Evolutionary conservation across 2,113 vertebrate genomes (phyloP), one percentile per base, ranked within the genome.

Genomic region (Lichenostomus cassidix): DNA sequence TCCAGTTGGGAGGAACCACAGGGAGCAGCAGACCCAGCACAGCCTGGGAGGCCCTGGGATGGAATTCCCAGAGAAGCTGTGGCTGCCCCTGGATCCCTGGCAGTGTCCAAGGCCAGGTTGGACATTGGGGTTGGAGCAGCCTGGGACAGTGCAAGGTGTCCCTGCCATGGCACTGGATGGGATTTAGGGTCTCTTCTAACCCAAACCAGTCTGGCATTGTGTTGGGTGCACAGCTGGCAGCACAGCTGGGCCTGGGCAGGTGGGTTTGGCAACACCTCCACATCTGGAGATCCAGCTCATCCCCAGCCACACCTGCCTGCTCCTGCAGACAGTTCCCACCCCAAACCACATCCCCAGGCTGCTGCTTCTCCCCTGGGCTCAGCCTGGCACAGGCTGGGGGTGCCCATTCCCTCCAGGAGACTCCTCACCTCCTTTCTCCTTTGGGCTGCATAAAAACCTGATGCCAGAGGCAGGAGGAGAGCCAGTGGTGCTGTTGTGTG

Each of bases 151-250:
- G 59, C 50, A 0, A 84, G 59, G 41, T 55, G 59, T 47, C 15
- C 41, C 69, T 74, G 41, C 41, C 8, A 6, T 39, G 69, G 59
- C 15, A 22, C 39, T 49, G 71, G 63, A 0, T 49, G 63, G 4
- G 5, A 1, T 37, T 19, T 52, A 3, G 27, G 19, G 2, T 37
- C 27, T 39, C 6, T 69, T 10, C 39, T 11, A 6, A 8, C 3
- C 10, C 74, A 62, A 13, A 9, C 8, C 41, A 24, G 24, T 2
- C 11, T 52, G 53, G 27, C 22, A 8, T 15, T 1, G 5, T 25
- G 25, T 6, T 59, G 42, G n/a, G 13, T 21, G 3, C 42, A 39
- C n/a, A 56, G 25, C 8, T 59, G 42, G n/a, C 16, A 21, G 3
- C 52, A 47, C n/a, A 56, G 44, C 53, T 82, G 79, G 55, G 44